A percentile compares a stretch with the other conserved stretches of the same genome.
Evolutionary conservation across 2,113 vertebrate genomes (phyloP).

Genomic region (pig (Sus scrofa)): T2T-Sscrofa CM000820.6:101846501-101847000

Average conservation of each 20-base stretch:
- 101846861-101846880: conserved; percentile 20
- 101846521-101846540: no score
- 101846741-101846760: not conserved
- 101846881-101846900: not conserved
- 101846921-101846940: not conserved
- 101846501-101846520: no score
- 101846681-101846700: not conserved
- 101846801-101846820: not conserved
- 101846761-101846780: not conserved
- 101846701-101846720: conserved; percentile 46
- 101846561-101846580: not conserved
- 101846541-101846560: no score
- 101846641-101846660: not conserved
- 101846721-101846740: not conserved
- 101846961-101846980: not conserved
- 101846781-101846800: not conserved
- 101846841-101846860: conserved; percentile 23
- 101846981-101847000: not conserved
- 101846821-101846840: not conserved
- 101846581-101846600: not conserved
- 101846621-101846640: not conserved
- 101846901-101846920: not conserved
- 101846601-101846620: not conserved
- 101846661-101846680: conserved; percentile 10
- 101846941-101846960: not conserved